Conservation (phyloP, 2,797 vertebrate genomes). For the Phalanger gymnotis region DNA sequence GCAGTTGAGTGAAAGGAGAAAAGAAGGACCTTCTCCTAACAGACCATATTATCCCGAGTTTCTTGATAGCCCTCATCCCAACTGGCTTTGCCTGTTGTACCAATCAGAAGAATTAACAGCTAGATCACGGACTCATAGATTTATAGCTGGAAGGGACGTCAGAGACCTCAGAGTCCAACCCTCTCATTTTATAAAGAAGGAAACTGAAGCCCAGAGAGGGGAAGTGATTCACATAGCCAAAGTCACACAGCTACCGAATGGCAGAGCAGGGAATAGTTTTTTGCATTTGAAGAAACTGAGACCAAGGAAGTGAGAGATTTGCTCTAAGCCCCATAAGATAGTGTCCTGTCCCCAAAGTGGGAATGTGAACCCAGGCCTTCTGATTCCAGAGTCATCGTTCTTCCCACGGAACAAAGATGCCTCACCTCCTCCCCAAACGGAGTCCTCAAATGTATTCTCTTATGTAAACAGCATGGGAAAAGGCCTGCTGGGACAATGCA, state of each 20-base stretch:
- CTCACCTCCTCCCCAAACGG: background rate
- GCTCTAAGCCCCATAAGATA: background rate
- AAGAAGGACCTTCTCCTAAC: background rate
- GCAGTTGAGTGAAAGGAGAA: background rate
- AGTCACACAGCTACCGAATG: background rate
- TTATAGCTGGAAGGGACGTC: background rate
- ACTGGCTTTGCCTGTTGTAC: conserved; percentile 19
- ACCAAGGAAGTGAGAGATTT: background rate
- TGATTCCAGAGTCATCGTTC: background rate
- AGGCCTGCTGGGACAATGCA: background rate
- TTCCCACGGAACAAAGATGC: background rate
- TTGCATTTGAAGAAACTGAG: background rate
- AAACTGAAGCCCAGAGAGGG: background rate
- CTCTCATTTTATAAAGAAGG: background rate
- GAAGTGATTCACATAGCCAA: background rate
- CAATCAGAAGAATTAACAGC: conserved; percentile 15
- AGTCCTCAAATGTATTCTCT: background rate
- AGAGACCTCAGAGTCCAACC: background rate
- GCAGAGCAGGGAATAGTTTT: background rate
- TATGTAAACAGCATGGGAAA: background rate
- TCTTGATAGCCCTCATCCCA: conserved; percentile 10
- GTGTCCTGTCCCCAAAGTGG: background rate
- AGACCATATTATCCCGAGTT: background rate
- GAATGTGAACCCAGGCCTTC: background rate
- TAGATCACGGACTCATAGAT: conserved; percentile 13